A percentile compares a stretch with the other conserved stretches of the same genome.
These are phyloP conservation scores for Agonopterix subpropinquella DNA, from an alignment of 2,888 invertebrate genomes.

Conservation along the genomic window DNA sequence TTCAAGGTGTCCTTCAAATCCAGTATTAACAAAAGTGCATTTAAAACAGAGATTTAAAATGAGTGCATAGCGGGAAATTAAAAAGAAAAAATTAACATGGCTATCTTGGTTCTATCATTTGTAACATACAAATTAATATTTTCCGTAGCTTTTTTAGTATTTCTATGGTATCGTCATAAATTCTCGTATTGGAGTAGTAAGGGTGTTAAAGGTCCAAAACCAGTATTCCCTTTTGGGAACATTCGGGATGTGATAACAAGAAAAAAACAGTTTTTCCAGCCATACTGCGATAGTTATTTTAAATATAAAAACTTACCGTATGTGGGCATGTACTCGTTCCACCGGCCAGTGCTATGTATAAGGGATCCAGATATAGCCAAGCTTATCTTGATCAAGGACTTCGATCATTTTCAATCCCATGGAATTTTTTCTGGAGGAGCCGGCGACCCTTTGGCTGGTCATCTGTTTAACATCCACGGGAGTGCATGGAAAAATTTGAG, in stretches of 20 bases:
- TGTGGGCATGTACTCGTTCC: constrained; percentile 78
- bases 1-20: too few relatives aligned
- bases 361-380: constrained; percentile 78
- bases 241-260: constrained; percentile 70
- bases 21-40: background rate
- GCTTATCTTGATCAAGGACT: constrained; percentile 77
- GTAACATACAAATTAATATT: constrained; percentile 16
- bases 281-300: constrained; percentile 76
- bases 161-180: constrained; percentile 56
- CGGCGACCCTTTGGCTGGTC: constrained; percentile 76
- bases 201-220: constrained; percentile 72
- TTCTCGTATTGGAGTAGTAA: constrained; percentile 76
- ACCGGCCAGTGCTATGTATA: constrained; percentile 76
- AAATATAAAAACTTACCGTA: constrained; percentile 63
- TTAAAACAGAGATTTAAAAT: background rate
- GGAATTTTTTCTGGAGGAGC: constrained; percentile 77
- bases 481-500: constrained; percentile 79
- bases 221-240: constrained; percentile 79
- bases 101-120: background rate
- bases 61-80: background rate
- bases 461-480: constrained; percentile 75
- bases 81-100: background rate
- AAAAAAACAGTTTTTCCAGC: constrained; percentile 76
- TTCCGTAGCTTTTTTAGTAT: constrained; percentile 27
- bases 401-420: constrained; percentile 79